These are phyloP conservation scores for Cryptocephalus moraei DNA, from an alignment of 2,888 invertebrate species.

Conservation along the genomic window DNA sequence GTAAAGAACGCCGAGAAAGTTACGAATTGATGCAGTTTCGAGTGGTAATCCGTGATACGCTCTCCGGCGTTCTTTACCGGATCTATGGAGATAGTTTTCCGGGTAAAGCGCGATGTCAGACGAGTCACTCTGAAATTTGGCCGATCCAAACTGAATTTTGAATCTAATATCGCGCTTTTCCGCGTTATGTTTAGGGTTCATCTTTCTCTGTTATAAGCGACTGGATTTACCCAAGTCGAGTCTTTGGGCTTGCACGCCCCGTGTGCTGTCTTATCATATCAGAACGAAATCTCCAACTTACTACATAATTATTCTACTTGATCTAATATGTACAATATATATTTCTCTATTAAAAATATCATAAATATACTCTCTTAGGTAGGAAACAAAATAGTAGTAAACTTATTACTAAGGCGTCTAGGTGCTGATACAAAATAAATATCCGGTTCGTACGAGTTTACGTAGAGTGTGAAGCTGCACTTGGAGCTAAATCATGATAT, in stretches of 20 bases:
- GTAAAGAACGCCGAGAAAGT: not conserved
- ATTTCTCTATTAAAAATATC: conserved; percentile 42
- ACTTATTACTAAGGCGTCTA: conserved; percentile 43
- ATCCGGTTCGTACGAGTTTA: conserved; percentile 4
- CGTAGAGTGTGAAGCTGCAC: too few species aligned
- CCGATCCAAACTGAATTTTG: too few species aligned
- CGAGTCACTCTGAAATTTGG: too few species aligned
- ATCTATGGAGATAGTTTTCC: too few species aligned
- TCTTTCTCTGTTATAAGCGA: too few species aligned
- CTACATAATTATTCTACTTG: conserved; percentile 23
- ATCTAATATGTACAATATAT: conserved; percentile 39
- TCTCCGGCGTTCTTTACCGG: too few species aligned
- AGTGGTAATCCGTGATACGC: too few species aligned
- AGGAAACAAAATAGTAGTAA: conserved; percentile 51
- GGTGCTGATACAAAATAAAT: conserved; percentile 30
- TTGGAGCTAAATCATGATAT: too few species aligned
- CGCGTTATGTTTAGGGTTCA: too few species aligned
- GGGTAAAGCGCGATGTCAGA: too few species aligned
- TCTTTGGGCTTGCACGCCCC: not conserved
- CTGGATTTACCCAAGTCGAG: not conserved
- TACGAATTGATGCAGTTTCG: not conserved
- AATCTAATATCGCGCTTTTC: too few species aligned
- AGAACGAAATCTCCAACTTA: too few species aligned
- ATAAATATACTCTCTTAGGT: conserved; percentile 53
- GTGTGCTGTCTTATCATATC: not conserved